A percentile compares a stretch with the other conserved stretches of the same genome.
Conservation (phyloP, 2,113 vertebrate species). For the Sinocyclocheilus anophthalmus region DNA sequence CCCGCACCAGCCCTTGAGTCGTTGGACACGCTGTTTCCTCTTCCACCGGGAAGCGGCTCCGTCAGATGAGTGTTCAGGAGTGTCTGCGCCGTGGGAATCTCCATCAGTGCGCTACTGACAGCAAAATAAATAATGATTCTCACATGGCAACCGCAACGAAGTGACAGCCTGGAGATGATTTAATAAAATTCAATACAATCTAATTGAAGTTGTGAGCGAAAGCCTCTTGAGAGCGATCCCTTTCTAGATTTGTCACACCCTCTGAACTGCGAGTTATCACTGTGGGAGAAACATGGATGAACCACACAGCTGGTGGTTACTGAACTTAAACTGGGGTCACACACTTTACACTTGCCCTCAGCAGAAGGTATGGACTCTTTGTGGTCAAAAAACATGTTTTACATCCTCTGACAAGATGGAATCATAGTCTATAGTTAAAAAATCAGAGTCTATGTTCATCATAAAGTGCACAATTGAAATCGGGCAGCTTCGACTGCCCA, state of each 20-base stretch:
- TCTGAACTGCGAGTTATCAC: slow-evolving; percentile 40
- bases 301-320: background rate
- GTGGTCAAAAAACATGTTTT: background rate
- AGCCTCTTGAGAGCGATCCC: slow-evolving; percentile 42
- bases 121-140: slow-evolving; percentile 74
- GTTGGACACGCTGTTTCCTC: slow-evolving; percentile 24
- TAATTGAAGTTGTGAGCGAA: slow-evolving; percentile 66
- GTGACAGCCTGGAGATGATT: slow-evolving; percentile 73
- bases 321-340: slow-evolving; percentile 3
- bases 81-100: slow-evolving; percentile 50
- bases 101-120: slow-evolving; percentile 63
- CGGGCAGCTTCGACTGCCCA: too few species aligned
- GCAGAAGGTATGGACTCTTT: background rate
- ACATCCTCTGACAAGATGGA: background rate
- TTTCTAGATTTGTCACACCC: slow-evolving; percentile 54
- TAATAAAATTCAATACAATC: slow-evolving; percentile 76
- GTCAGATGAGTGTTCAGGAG: slow-evolving; percentile 48
- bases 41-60: slow-evolving; percentile 46
- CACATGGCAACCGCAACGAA: slow-evolving; percentile 67
- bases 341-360: background rate
- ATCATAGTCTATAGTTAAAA: background rate
- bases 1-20: background rate
- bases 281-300: slow-evolving; percentile 12
- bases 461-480: background rate
- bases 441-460: background rate